Conservation (phyloP, 2,888 invertebrate species). For the Clanis bilineata region DNA sequence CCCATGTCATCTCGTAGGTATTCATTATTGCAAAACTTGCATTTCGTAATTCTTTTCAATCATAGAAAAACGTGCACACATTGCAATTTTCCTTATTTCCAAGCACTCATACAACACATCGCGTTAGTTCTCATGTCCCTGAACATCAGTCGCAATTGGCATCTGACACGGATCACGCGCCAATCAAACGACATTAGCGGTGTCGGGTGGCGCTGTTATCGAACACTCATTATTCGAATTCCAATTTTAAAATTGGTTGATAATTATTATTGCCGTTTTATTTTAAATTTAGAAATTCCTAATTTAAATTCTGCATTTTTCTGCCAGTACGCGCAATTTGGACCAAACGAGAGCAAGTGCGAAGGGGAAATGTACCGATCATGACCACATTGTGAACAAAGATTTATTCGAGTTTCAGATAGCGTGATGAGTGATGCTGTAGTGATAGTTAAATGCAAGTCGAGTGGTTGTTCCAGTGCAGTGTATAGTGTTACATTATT, state of each 20-base stretch:
- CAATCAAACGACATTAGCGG: neutral
- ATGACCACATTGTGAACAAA: neutral
- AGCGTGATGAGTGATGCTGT: neutral
- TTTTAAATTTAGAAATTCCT: neutral
- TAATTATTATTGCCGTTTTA: too few relatives aligned
- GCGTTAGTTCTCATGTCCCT: neutral
- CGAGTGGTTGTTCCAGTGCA: neutral
- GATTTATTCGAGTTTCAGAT: neutral
- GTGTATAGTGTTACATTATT: neutral
- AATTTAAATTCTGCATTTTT: neutral
- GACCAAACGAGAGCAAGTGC: neutral
- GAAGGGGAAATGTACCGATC: neutral
- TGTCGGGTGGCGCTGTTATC: neutral
- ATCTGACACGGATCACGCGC: neutral
- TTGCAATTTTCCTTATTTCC: neutral
- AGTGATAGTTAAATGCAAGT: neutral
- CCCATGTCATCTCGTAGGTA: too few relatives aligned
- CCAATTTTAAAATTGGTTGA: neutral
- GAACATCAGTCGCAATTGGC: neutral
- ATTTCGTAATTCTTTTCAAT: neutral
- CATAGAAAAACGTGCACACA: neutral
- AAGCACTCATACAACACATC: neutral
- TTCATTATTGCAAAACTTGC: too few relatives aligned
- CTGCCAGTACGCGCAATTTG: neutral
- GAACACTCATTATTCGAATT: neutral